Evolutionary conservation across 2,888 invertebrate species (phyloP).

Genomic region (Subacronicta megacephala): DNA sequence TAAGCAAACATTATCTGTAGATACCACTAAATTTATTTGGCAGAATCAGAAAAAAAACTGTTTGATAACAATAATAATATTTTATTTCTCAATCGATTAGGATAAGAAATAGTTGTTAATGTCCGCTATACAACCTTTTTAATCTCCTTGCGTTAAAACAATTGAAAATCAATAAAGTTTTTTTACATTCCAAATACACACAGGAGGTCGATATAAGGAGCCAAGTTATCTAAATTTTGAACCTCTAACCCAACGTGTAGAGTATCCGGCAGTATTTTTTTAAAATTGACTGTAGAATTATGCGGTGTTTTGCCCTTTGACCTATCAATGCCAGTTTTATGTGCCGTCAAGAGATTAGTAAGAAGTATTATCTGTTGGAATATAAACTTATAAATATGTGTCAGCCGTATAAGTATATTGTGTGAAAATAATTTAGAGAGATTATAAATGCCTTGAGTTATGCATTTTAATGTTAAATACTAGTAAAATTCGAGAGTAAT

Average conservation of each 20-base stretch:
- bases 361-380: constrained; percentile 8
- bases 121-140: no score
- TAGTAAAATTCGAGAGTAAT: no score
- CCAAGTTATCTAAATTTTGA: neutral
- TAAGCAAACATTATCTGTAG: no score
- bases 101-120: no score
- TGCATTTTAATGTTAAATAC: no score
- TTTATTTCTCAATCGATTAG: no score
- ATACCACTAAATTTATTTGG: no score
- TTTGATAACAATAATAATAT: no score
- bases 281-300: constrained; percentile 45
- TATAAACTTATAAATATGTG: constrained; percentile 41
- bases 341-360: constrained; percentile 41
- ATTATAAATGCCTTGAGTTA: neutral
- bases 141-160: no score
- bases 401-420: constrained; percentile 15
- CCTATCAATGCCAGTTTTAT: constrained; percentile 42
- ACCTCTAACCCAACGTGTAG: constrained; percentile 10
- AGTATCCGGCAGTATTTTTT: constrained; percentile 22
- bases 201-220: neutral
- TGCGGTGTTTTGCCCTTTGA: constrained; percentile 44
- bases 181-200: no score
- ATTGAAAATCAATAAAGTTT: no score
- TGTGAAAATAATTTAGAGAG: constrained; percentile 37
- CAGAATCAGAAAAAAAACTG: no score